A percentile compares a stretch with the other conserved stretches of the same genome.
Conservation (phyloP, 2,797 vertebrate genomes). For the Acanthornis magna region DNA sequence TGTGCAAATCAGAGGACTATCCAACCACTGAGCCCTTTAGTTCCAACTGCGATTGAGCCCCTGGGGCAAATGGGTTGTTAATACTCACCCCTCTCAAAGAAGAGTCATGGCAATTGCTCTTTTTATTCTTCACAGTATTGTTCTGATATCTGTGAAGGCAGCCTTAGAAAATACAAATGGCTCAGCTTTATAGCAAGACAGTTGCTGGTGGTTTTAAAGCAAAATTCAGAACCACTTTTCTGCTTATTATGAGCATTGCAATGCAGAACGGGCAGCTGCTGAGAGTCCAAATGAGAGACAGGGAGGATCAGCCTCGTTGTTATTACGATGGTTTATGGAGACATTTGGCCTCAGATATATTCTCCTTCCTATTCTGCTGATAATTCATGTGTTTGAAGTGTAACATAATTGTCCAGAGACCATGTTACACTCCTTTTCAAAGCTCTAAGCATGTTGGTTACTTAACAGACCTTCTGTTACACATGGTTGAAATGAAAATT, state of each 20-base stretch:
- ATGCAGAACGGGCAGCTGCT: not conserved
- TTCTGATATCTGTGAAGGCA: not conserved
- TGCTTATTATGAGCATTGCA: not conserved
- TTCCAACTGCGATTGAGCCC: not conserved
- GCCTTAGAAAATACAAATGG: slow-evolving; percentile 15
- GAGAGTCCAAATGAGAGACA: not conserved
- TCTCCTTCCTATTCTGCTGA: not conserved
- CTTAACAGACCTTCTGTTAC: slow-evolving; percentile 21
- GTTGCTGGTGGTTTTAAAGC: not conserved
- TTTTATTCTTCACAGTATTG: not conserved
- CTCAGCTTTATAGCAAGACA: not conserved
- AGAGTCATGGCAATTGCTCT: not conserved
- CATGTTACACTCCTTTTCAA: not conserved
- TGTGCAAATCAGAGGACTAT: not conserved
- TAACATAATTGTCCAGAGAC: slow-evolving; percentile 1
- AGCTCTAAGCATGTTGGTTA: not conserved
- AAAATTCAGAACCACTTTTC: not conserved
- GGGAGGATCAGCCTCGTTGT: not conserved
- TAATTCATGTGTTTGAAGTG: slow-evolving; percentile 11
- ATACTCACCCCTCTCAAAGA: not conserved
- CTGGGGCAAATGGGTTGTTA: not conserved
- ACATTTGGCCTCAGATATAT: slow-evolving; percentile 5
- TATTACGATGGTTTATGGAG: not conserved
- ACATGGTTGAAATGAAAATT: slow-evolving; percentile 8
- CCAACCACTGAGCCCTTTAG: not conserved